phyloP scores from a whole-genome alignment of 92 coral and sea anemone genomes.

The Parazoanthus swiftii region DNA sequence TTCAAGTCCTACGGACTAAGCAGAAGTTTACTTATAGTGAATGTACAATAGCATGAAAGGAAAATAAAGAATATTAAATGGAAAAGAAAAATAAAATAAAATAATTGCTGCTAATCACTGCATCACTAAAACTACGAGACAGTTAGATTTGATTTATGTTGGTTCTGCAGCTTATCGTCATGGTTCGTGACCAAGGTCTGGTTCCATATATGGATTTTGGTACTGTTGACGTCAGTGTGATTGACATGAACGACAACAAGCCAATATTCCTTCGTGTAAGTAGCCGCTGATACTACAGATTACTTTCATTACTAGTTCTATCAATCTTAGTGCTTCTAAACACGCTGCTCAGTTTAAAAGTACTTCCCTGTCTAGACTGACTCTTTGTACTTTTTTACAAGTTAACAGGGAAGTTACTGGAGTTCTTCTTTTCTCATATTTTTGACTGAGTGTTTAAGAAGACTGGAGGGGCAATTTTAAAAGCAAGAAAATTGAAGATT shows the following conservation, averaged over 20 bases:
- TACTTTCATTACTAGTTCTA: background rate
- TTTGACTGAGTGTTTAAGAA: too few relatives aligned
- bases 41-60: too few relatives aligned
- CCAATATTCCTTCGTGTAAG: conserved; percentile 75
- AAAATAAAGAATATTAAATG: too few relatives aligned
- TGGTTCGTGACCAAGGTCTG: conserved; percentile 92
- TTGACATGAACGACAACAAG: conserved; percentile 81
- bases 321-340: background rate
- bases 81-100: too few relatives aligned
- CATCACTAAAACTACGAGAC: background rate
- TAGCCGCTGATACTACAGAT: background rate
- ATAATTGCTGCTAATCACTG: background rate
- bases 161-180: conserved; percentile 75
- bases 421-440: too few relatives aligned
- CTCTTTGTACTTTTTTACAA: background rate
- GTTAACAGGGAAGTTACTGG: too few relatives aligned
- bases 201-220: conserved; percentile 97
- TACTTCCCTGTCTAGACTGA: background rate
- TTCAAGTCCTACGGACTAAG: too few relatives aligned
- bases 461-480: too few relatives aligned
- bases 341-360: background rate
- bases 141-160: background rate
- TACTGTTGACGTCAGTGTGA: conserved; percentile 80
- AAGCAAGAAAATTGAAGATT: too few relatives aligned
- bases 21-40: too few relatives aligned